Evolutionary conservation across 1,140 invertebrate species (phyloP).

Genomic region (Limonius californicus): DNA sequence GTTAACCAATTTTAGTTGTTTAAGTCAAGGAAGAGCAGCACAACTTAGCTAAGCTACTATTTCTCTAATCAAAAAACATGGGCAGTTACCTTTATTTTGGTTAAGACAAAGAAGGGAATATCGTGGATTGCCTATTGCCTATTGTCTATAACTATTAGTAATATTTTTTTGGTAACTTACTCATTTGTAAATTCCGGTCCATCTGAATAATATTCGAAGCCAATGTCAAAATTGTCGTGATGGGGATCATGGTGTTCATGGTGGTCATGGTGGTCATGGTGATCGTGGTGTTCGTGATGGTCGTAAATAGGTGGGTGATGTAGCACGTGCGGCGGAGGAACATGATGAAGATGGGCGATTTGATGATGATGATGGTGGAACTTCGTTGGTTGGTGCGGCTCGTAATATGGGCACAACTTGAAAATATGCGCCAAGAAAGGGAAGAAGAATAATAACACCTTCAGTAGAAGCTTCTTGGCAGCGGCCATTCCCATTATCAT

Average conservation of each 20-base stretch:
- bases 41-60: too few relatives aligned
- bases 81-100: too few relatives aligned
- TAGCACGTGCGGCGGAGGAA: slow-evolving; percentile 37
- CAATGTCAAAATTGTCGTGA: slow-evolving; percentile 21
- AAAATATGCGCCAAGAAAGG: slow-evolving; percentile 77
- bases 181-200: slow-evolving; percentile 24
- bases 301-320: slow-evolving; percentile 30
- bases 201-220: slow-evolving; percentile 29
- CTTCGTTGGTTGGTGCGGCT: slow-evolving; percentile 59
- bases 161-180: too few relatives aligned
- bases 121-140: too few relatives aligned
- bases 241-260: slow-evolving; percentile 7
- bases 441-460: slow-evolving; percentile 74
- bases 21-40: too few relatives aligned
- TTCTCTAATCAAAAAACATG: too few relatives aligned
- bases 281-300: slow-evolving; percentile 27
- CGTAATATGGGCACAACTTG: slow-evolving; percentile 78
- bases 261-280: slow-evolving; percentile 3
- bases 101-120: too few relatives aligned
- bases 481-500: slow-evolving; percentile 70
- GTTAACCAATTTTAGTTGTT: too few relatives aligned
- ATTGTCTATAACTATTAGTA: too few relatives aligned
- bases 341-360: slow-evolving; percentile 60
- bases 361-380: slow-evolving; percentile 77
- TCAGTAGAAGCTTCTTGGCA: slow-evolving; percentile 77